Conservation (phyloP, 2,888 invertebrate species). For the Toxonevra muliebris region DNA sequence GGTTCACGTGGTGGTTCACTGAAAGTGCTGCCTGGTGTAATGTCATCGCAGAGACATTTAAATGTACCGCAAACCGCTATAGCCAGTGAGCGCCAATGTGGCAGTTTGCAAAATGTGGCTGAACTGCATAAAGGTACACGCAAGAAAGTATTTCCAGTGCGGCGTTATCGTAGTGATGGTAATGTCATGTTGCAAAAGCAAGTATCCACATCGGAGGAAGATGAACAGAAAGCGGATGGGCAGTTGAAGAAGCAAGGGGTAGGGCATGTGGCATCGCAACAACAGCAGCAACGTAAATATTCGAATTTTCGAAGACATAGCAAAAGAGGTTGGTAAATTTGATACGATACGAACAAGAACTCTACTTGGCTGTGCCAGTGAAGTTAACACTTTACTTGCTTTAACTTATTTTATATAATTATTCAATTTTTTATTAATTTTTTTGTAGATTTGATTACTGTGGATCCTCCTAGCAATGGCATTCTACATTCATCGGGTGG, state of each 20-base stretch:
- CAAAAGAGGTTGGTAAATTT: conserved; percentile 27
- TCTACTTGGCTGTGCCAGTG: too few species aligned
- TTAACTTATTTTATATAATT: background rate
- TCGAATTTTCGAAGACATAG: conserved; percentile 7
- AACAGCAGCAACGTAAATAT: conserved; percentile 10
- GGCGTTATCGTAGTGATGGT: conserved; percentile 43
- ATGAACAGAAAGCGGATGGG: conserved; percentile 17
- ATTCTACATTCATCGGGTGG: conserved; percentile 2
- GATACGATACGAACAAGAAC: too few species aligned
- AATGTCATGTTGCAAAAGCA: conserved; percentile 40
- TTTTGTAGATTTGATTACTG: conserved; percentile 15
- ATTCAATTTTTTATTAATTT: background rate
- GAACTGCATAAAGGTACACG: conserved; percentile 24
- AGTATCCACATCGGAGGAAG: conserved; percentile 36
- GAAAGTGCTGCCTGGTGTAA: conserved; percentile 22
- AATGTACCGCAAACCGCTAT: background rate
- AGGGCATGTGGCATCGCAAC: background rate
- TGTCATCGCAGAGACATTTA: conserved; percentile 14
- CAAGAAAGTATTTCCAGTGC: conserved; percentile 38
- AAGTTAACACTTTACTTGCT: background rate
- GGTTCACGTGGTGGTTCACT: conserved; percentile 36
- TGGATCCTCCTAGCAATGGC: conserved; percentile 16
- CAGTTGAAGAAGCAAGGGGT: background rate
- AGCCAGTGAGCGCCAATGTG: background rate
- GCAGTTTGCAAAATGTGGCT: conserved; percentile 25